Evolutionary conservation across 2,113 vertebrate genomes (phyloP).

Genomic region (Ondatra zibethicus): DNA sequence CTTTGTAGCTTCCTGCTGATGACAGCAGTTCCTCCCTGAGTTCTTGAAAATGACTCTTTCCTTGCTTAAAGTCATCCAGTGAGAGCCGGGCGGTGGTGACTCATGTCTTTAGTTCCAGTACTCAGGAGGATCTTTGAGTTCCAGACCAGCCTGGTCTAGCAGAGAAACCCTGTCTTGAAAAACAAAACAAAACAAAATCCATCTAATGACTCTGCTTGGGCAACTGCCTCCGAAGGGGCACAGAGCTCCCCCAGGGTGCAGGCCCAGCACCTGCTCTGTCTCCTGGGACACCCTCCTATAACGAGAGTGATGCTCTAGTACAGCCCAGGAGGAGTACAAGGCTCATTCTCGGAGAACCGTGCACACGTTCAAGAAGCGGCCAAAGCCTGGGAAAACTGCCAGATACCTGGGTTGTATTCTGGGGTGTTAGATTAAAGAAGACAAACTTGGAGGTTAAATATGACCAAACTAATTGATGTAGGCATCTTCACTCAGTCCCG

Average conservation of each 20-base stretch:
- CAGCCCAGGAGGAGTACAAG: not conserved
- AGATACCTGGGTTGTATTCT: not conserved
- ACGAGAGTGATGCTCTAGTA: not conserved
- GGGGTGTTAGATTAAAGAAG: not conserved
- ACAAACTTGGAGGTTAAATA: not conserved
- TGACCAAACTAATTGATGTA: not conserved
- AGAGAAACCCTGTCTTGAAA: not conserved
- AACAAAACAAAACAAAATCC: not conserved
- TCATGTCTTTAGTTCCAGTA: not conserved
- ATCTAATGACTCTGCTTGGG: not conserved
- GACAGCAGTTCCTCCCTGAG: not conserved
- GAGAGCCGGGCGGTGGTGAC: not conserved
- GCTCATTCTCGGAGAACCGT: not conserved
- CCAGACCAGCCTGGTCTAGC: not conserved
- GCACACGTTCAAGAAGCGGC: not conserved
- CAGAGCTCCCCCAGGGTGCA: not conserved
- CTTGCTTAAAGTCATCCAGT: not conserved
- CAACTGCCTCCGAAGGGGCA: not conserved
- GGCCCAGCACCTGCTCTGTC: not conserved
- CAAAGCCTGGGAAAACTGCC: not conserved
- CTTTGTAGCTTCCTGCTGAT: not conserved
- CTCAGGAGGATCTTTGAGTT: not conserved
- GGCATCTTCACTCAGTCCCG: not conserved
- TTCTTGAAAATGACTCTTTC: not conserved
- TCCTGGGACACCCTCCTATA: not conserved